Base-by-base conservation (phyloP, 2,888 invertebrate genomes). In the Bedellia somnulentella region DNA sequence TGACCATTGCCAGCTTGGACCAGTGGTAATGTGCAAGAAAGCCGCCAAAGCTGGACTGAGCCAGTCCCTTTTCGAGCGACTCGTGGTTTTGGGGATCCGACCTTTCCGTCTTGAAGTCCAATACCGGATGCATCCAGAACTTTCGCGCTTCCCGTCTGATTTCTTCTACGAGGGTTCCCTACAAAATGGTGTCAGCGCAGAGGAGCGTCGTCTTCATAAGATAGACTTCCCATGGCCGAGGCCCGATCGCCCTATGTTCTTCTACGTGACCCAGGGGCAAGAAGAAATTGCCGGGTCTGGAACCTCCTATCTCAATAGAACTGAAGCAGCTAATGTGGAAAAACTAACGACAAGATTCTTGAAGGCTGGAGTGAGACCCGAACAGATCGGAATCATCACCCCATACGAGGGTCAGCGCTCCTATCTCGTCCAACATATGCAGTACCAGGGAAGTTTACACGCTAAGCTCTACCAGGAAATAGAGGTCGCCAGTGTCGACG, bases 11-110 rank as follows among this genome's bases (percentile, higher is more conserved):
- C 99, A 99, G 66, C 77, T 99, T 35, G 98, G 98, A 0, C 99
- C 98, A 0, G 98, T 99, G 1, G 98, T 99, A 1, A 97, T 98
- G 96, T 98, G 97, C 75, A 98, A 98, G 64, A 96, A 97, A 57
- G 98, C 99, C 0, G 95, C 97, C 0, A 83, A 92, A 31, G 98
- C 99, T 1, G 99, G 99, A 2, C 81, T 99, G 13, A 93, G 93
- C 1, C 98, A 98, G 61, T 96, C 96, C 30, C 79, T 99, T 35
- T 99, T 99, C 61, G 99, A 99, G 57, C 82, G 99, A 4, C 79
- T 99, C 1, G 98, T 99, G 0, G 95, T 99, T 1, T 80, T 99
- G 4, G 98, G 98, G 5, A 98, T 97, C 44, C 81, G 97, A 15
- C 99, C 99, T 0, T 95, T 98, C 64, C 85, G 98, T 1, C 80